Evolutionary conservation across 2,797 vertebrate genomes (phyloP).

Genomic region (Serranus cabrilla): DNA sequence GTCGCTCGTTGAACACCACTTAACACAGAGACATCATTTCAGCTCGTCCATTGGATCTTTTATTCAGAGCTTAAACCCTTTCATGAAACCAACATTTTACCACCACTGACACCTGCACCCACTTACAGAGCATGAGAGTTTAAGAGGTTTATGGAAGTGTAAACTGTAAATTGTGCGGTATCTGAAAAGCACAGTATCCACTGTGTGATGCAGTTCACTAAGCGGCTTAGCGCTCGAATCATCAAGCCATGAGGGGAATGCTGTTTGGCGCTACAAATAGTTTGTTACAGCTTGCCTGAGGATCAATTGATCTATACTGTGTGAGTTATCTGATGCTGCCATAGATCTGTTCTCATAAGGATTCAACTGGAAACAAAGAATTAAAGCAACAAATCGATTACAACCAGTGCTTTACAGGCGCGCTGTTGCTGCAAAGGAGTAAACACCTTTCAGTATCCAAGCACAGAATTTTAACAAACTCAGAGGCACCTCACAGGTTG

Average conservation of each 20-base stretch:
- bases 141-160: constrained; percentile 63
- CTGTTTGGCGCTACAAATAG: constrained; percentile 46
- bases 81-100: constrained; percentile 34
- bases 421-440: constrained; percentile 14
- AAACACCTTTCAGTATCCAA: constrained; percentile 27
- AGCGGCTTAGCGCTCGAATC: constrained; percentile 69
- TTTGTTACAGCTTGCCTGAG: constrained; percentile 53
- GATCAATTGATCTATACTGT: constrained; percentile 69
- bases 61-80: constrained; percentile 21
- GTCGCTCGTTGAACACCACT: constrained; percentile 21
- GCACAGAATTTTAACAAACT: not conserved
- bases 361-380: constrained; percentile 56
- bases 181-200: constrained; percentile 58
- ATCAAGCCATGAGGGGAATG: constrained; percentile 59
- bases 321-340: constrained; percentile 58
- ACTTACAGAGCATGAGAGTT: constrained; percentile 32
- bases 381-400: constrained; percentile 60
- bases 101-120: constrained; percentile 56
- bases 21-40: constrained; percentile 4
- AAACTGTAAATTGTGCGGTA: constrained; percentile 41
- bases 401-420: constrained; percentile 18
- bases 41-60: constrained; percentile 1
- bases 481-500: not conserved
- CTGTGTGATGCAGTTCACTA: constrained; percentile 53
- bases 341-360: constrained; percentile 52